Base-by-base conservation (phyloP, 2,888 invertebrate genomes). In the Esperia sulphurella region DNA sequence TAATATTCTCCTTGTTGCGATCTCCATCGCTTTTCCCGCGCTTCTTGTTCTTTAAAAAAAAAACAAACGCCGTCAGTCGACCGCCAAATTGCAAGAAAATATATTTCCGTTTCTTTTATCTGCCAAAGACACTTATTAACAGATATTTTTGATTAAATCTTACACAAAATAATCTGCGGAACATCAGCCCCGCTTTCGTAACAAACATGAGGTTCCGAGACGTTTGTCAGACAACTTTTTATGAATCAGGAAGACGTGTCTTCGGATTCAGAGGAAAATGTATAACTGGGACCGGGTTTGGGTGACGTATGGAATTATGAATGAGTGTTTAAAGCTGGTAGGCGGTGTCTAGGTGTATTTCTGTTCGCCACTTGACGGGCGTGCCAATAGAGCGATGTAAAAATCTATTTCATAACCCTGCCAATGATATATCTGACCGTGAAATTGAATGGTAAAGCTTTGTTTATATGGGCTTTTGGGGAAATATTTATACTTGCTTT, bases 281-380 rank as follows among this genome's bases (percentile, higher is more conserved):
- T 71, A 64, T 55, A 21, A 21, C 21, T 21, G 21, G 21, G 21
- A 2, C 21, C 5, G 21, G 21, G 21, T 56, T 69, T 61, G 65
- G 58, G 62, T 78, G 78, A 79, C 79, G 79, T 75, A 54, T 52
- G 57, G 61, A 64, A 62, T 59, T 75, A 78, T 83, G 84, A 84
- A 85, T 85, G 88, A 73, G 70, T 69, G 65, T 58, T 61, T 51
- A 49, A 57, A 54, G 58, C 61, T 65, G 71, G 79, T 74, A 76
- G 77, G 79, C 78, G 78, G 70, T 74, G 82, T 81, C 79, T 84
- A 75, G 68, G 61, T 74, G 73, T 88, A 85, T 86, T 86, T 84
- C 75, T 70, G 79, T 80, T 71, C 73, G 55, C 75, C 83, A 82
- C 88, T 87, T 83, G 86, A 86, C 73, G 65, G 60, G 61, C 69